Evolutionary conservation across 2,797 vertebrate genomes (phyloP).

Genomic region (Clarias platycephalus): DNA sequence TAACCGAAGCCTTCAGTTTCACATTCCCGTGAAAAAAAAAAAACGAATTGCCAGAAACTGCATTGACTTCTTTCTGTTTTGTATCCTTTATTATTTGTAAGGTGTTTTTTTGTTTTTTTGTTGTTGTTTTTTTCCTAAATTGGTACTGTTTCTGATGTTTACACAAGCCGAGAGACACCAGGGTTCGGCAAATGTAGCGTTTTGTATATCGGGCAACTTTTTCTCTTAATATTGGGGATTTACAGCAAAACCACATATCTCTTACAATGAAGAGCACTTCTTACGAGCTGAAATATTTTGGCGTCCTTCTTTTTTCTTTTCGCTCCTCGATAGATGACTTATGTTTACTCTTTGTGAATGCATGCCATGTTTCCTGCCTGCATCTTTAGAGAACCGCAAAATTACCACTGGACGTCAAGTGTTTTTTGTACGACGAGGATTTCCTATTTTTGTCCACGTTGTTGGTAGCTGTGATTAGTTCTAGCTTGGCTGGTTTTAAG

Average conservation of each 20-base stretch:
- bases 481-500: slow-evolving; percentile 41
- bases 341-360: slow-evolving; percentile 48
- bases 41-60: slow-evolving; percentile 76
- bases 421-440: slow-evolving; percentile 43
- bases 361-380: slow-evolving; percentile 70
- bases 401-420: slow-evolving; percentile 50
- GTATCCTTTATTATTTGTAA: slow-evolving; percentile 63
- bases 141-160: slow-evolving; percentile 88
- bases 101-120: slow-evolving; percentile 56
- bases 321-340: not conserved
- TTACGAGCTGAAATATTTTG: slow-evolving; percentile 71
- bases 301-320: slow-evolving; percentile 60
- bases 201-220: slow-evolving; percentile 73
- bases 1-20: slow-evolving; percentile 78
- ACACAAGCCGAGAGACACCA: slow-evolving; percentile 82
- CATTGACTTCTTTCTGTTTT: slow-evolving; percentile 65
- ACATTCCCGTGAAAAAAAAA: slow-evolving; percentile 71
- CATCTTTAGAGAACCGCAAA: slow-evolving; percentile 50
- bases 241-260: slow-evolving; percentile 69
- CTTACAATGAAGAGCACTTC: slow-evolving; percentile 77
- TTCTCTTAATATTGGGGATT: slow-evolving; percentile 78
- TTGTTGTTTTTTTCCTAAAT: slow-evolving; percentile 58
- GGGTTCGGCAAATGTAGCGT: slow-evolving; percentile 83
- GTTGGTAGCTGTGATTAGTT: slow-evolving; percentile 47
- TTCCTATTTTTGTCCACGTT: slow-evolving; percentile 32